Evolutionary conservation across 2,888 invertebrate genomes (phyloP).

Genomic region (Lepetodrilus schrolli): DNA sequence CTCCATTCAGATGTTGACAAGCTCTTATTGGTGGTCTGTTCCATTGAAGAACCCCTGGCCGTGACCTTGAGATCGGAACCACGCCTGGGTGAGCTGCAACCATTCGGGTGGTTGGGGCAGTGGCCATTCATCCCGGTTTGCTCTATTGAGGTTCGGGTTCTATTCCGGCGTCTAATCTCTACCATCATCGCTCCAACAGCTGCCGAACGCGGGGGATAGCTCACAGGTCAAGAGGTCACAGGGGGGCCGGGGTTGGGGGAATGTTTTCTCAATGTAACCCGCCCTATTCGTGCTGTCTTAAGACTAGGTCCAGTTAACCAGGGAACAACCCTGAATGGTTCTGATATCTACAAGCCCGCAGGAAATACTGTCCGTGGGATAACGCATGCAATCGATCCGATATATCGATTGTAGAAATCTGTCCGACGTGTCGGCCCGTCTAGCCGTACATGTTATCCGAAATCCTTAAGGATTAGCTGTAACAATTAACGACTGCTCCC

Average conservation of each 20-base stretch:
- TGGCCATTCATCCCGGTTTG: no score
- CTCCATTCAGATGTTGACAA: conserved; percentile 16
- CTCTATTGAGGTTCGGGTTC: background rate
- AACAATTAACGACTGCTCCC: no score
- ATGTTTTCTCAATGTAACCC: conserved; percentile 23
- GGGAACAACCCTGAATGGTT: no score
- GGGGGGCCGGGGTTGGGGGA: background rate
- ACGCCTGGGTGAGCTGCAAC: background rate
- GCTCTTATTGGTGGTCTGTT: background rate
- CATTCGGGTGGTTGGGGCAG: background rate
- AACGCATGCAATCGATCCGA: no score
- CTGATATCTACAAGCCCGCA: no score
- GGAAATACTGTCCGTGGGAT: no score
- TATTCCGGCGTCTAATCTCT: background rate
- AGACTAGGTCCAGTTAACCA: no score
- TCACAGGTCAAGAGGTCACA: conserved; percentile 14
- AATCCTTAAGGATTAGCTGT: no score
- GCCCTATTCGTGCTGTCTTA: no score
- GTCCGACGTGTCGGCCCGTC: no score
- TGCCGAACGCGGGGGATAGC: background rate
- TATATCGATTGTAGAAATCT: no score
- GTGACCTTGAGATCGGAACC: background rate
- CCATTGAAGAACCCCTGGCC: background rate
- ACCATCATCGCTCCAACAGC: background rate
- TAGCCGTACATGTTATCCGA: no score